Percentiles rank a stretch among this genome's conserved stretches.
Conservation (phyloP, 2,888 invertebrate genomes). For the Diarsia rubi region DNA sequence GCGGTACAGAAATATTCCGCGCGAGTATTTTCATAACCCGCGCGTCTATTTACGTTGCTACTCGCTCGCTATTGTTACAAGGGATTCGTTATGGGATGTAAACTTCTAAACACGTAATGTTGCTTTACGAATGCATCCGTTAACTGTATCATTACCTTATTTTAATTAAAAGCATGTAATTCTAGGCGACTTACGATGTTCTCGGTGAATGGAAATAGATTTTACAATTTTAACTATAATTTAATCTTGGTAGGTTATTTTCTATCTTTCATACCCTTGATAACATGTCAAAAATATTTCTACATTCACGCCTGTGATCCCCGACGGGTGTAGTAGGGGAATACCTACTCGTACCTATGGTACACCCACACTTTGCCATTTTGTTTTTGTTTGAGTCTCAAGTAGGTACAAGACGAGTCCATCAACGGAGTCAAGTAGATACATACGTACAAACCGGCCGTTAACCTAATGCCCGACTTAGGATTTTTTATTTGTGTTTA, state of each 20-base stretch:
- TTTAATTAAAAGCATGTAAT: not conserved
- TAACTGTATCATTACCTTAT: not conserved
- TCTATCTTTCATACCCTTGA: not conserved
- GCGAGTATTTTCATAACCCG: slow-evolving; percentile 68
- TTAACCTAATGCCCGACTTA: not conserved
- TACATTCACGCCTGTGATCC: not conserved
- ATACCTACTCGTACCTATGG: not conserved
- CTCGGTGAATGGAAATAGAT: not conserved
- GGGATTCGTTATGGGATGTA: slow-evolving; percentile 52
- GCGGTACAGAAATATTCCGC: slow-evolving; percentile 64
- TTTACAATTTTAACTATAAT: not conserved
- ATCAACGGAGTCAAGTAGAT: not conserved
- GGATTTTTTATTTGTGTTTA: too few species aligned
- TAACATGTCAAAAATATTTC: not conserved
- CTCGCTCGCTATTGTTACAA: slow-evolving; percentile 59
- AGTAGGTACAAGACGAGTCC: not conserved
- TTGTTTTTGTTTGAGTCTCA: not conserved
- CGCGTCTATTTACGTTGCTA: slow-evolving; percentile 61
- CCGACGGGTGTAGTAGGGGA: not conserved
- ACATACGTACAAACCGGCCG: too few species aligned
- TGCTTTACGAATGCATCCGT: slow-evolving; percentile 15
- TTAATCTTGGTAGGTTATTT: not conserved
- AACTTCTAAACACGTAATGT: not conserved
- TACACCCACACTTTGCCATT: not conserved
- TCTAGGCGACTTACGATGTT: slow-evolving; percentile 1